Conservation (phyloP, 2,888 invertebrate species). For the Mythimna lalbum region DNA sequence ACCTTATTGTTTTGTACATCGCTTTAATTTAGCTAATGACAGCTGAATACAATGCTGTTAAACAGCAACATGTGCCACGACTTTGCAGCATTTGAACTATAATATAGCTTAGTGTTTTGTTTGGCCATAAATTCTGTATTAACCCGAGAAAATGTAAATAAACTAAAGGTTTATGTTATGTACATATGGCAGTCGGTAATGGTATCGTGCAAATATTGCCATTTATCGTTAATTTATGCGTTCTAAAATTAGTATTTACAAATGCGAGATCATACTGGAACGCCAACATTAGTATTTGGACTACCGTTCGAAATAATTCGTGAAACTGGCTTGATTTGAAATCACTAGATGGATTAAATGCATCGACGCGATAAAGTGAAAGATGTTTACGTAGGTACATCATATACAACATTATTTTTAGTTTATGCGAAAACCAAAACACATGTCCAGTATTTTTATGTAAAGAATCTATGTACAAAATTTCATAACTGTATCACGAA, state of each 20-base stretch:
- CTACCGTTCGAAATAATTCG: background rate
- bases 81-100: constrained; percentile 7
- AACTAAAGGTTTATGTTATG: constrained; percentile 30
- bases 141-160: constrained; percentile 17
- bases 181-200: constrained; percentile 25
- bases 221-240: constrained; percentile 35
- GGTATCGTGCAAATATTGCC: constrained; percentile 39
- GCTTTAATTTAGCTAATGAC: constrained; percentile 63
- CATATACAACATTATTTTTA: too few relatives aligned
- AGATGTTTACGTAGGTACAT: constrained; percentile 1
- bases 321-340: constrained; percentile 16
- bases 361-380: constrained; percentile 33
- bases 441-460: too few relatives aligned
- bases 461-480: too few relatives aligned
- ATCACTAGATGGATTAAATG: constrained; percentile 18
- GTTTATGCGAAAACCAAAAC: too few relatives aligned
- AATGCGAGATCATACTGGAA: constrained; percentile 21
- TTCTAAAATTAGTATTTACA: constrained; percentile 30
- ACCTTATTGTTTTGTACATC: constrained; percentile 58
- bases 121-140: constrained; percentile 35
- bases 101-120: constrained; percentile 24
- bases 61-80: constrained; percentile 30
- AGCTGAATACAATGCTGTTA: constrained; percentile 37
- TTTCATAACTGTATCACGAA: too few relatives aligned
- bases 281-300: constrained; percentile 8